Conservation (phyloP, 2,888 invertebrate species). For the Campopleginae sp. region DNA sequence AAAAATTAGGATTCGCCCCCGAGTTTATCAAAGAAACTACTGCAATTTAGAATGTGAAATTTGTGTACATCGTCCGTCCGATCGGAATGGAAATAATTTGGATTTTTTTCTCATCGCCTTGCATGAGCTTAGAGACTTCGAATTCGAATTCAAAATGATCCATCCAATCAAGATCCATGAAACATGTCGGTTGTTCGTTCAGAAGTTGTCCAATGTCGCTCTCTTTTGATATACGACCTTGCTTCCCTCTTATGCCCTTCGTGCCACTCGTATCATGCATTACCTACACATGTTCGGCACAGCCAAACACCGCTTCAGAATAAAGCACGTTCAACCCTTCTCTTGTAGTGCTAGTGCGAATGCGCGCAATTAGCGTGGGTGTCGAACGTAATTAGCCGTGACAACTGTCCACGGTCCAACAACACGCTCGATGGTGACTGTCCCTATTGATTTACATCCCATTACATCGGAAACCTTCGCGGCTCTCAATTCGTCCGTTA, state of each 20-base stretch:
- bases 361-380: slow-evolving; percentile 33
- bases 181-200: slow-evolving; percentile 24
- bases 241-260: not conserved
- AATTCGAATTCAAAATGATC: too few species aligned
- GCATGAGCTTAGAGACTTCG: too few species aligned
- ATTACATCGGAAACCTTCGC: slow-evolving; percentile 38
- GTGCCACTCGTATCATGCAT: not conserved
- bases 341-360: slow-evolving; percentile 47
- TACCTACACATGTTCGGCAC: not conserved
- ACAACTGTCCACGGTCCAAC: slow-evolving; percentile 54
- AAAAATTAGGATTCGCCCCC: too few species aligned
- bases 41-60: too few species aligned
- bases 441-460: slow-evolving; percentile 26
- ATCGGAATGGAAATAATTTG: too few species aligned
- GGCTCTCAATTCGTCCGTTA: not conserved
- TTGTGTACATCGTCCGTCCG: too few species aligned
- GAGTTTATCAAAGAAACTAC: too few species aligned
- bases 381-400: slow-evolving; percentile 47
- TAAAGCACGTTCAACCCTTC: slow-evolving; percentile 29
- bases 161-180: too few species aligned
- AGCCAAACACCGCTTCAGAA: not conserved
- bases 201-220: not conserved
- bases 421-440: slow-evolving; percentile 24
- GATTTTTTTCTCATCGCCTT: too few species aligned
- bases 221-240: slow-evolving; percentile 17